Evolutionary conservation across 1,140 invertebrate genomes (phyloP).

Genomic region (Drosophila pseudoananassae): DNA sequence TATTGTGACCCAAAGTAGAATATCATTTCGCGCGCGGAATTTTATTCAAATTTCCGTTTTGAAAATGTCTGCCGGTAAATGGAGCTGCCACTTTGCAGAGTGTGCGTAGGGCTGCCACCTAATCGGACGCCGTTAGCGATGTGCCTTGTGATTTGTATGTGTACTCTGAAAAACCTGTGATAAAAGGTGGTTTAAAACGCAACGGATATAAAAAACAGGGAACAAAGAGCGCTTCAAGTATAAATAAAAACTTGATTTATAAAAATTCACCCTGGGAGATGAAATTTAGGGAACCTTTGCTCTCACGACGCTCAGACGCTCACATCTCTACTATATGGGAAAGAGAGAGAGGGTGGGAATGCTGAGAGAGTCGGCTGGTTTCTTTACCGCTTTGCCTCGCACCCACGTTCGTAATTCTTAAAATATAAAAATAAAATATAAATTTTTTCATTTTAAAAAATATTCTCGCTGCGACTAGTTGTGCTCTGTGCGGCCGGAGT

Average conservation of each 20-base stretch:
- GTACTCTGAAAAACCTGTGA: too few species aligned
- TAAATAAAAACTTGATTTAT: background rate
- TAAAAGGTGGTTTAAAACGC: background rate
- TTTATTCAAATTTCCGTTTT: slow-evolving; percentile 23
- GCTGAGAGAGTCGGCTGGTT: slow-evolving; percentile 16
- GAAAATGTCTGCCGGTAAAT: slow-evolving; percentile 15
- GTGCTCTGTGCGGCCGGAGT: slow-evolving; percentile 20
- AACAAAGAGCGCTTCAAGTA: background rate
- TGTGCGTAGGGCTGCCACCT: slow-evolving; percentile 23
- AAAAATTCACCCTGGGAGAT: background rate
- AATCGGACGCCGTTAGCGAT: slow-evolving; percentile 9
- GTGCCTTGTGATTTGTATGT: slow-evolving; percentile 15
- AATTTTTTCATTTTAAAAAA: slow-evolving; percentile 57
- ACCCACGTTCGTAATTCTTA: slow-evolving; percentile 43
- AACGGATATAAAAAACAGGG: background rate
- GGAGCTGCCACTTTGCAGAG: slow-evolving; percentile 26
- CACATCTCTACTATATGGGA: slow-evolving; percentile 39
- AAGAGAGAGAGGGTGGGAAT: slow-evolving; percentile 12
- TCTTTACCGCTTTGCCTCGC: slow-evolving; percentile 42
- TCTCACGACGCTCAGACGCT: slow-evolving; percentile 18
- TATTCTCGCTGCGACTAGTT: slow-evolving; percentile 51
- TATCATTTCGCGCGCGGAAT: slow-evolving; percentile 23
- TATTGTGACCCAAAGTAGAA: background rate
- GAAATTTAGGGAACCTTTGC: background rate
- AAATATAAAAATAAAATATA: slow-evolving; percentile 62